Percentiles rank a stretch among this genome's conserved stretches.
Conservation (phyloP, 2,797 vertebrate genomes). For the Notamacropus eugenii region DNA sequence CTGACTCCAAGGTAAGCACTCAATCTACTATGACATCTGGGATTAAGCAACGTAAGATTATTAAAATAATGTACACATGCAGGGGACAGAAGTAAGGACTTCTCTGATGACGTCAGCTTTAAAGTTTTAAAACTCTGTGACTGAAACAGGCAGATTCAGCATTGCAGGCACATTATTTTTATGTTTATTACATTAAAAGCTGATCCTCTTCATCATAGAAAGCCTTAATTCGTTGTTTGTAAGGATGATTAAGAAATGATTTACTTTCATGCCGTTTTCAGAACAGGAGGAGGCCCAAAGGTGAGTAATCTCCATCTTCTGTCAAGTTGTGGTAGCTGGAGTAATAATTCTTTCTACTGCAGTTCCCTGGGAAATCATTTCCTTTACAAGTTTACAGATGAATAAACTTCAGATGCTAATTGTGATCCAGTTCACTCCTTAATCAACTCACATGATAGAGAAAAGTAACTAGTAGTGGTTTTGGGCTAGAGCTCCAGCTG, state of each 20-base stretch:
- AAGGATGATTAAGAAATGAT: conserved; percentile 42
- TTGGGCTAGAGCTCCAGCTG: conserved; percentile 68
- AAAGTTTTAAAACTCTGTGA: conserved; percentile 16
- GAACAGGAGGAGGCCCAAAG: conserved; percentile 26
- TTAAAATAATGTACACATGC: not conserved
- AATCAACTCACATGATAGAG: conserved; percentile 76
- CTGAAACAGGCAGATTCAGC: conserved; percentile 53
- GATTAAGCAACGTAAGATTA: not conserved
- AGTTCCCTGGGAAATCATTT: conserved; percentile 71
- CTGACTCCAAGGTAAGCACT: not conserved
- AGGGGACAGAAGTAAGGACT: conserved; percentile 4
- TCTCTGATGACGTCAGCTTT: conserved; percentile 17
- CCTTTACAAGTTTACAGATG: conserved; percentile 72
- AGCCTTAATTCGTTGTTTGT: conserved; percentile 43
- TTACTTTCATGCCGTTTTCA: conserved; percentile 48
- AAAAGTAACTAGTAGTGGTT: conserved; percentile 77
- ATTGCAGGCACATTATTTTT: not conserved
- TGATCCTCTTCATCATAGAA: conserved; percentile 36
- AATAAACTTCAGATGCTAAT: conserved; percentile 80
- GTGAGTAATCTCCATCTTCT: conserved; percentile 58
- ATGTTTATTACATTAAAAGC: conserved; percentile 25
- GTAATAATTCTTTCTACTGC: conserved; percentile 73
- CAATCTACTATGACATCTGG: not conserved
- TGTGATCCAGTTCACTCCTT: conserved; percentile 78
- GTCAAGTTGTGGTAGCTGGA: conserved; percentile 62